Evolutionary conservation across 2,113 vertebrate species (phyloP), one percentile per base, ranked within the genome.

Genomic region (Excalfactoria chinensis): DNA sequence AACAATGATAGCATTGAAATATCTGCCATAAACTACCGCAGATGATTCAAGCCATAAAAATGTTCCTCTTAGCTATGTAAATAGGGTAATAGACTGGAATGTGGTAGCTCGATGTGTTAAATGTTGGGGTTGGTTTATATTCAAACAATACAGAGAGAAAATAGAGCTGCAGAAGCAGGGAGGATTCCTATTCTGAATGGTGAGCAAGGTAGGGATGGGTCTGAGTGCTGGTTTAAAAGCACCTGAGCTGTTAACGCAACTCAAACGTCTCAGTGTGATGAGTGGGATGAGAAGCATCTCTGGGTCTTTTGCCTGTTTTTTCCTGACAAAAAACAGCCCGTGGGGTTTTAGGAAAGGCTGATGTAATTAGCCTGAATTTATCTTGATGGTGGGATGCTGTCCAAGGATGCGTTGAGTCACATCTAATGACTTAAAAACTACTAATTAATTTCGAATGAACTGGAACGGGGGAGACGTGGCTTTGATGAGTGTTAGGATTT

Each of bases 401-500:
- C 94, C 94, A 96, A 80, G 89, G 89, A 87, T 84, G 89, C 13
- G 8, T 92, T 87, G 93, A 96, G 96, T 94, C 95, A 92, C 82
- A 86, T 91, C 89, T 93, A 89, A 95, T 95, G 89, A 83, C 84
- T 96, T 91, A 53, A 89, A 82, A 89, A 51, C 84, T 79, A 30
- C 91, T 94, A 92, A 96, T 96, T 96, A 95, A 92, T 95, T 80
- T 28, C 0, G 40, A 91, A 87, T 93, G 91, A 96, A 91, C 91
- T 93, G 91, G 94, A 96, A 93, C 59, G 10, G 80, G 80, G 91
- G 84, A 88, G 71, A n/a, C 28, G 0, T 11, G 34, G 83, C 78
- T 51, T 37, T 84, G 90, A 86, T 48, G 26, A 77, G 79, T 49
- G 22, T 22, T 40, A 12, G 44, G 66, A 32, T 84, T 74, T 59